Conservation (phyloP, 92 coral and sea anemone genomes). For the Epizoanthus ramosus region DNA sequence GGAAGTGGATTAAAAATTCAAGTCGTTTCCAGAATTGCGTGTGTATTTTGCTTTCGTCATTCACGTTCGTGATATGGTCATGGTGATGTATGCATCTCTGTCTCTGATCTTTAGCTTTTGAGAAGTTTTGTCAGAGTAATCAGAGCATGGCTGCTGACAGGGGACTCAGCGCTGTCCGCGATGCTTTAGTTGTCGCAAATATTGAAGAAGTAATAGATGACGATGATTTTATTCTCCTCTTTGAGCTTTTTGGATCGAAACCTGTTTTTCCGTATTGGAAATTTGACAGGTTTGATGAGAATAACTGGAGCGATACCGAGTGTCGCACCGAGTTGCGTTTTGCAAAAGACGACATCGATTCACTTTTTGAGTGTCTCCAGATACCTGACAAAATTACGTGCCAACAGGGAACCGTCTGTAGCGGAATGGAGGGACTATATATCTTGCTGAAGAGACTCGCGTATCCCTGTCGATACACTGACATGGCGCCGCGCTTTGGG, state of each 20-base stretch:
- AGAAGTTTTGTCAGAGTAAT: too few relatives aligned
- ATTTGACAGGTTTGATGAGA: constrained; percentile 11
- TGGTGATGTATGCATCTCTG: too few relatives aligned
- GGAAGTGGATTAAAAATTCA: too few relatives aligned
- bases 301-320: constrained; percentile 38
- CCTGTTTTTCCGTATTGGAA: constrained; percentile 30
- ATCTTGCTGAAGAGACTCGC: constrained; percentile 36
- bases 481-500: constrained; percentile 43
- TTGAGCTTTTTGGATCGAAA: constrained; percentile 20
- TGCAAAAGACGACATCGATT: constrained; percentile 35
- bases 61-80: too few relatives aligned
- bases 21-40: too few relatives aligned
- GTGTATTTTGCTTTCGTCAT: too few relatives aligned
- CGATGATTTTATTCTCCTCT: constrained; percentile 34
- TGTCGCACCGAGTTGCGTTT: constrained; percentile 45
- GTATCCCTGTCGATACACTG: constrained; percentile 47
- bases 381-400: constrained; percentile 45
- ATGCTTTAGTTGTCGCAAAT: constrained; percentile 29
- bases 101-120: too few relatives aligned
- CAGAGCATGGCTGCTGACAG: background rate
- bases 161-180: constrained; percentile 46
- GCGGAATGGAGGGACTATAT: constrained; percentile 34
- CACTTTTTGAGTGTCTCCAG: constrained; percentile 16
- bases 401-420: constrained; percentile 29
- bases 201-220: constrained; percentile 32